These are phyloP conservation scores for Dinocampus coccinellae DNA, from an alignment of 2,888 invertebrate genomes.

Conservation along the genomic window DNA sequence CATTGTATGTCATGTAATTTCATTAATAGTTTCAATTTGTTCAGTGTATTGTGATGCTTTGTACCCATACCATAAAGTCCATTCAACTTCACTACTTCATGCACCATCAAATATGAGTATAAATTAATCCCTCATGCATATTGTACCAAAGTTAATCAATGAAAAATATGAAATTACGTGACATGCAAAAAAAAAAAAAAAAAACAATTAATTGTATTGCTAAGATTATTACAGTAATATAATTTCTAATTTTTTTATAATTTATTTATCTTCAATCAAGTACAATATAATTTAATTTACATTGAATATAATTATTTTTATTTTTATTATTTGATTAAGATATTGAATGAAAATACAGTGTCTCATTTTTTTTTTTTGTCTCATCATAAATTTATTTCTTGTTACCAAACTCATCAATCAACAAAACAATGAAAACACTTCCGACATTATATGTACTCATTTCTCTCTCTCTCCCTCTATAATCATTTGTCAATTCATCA, in stretches of 20 bases:
- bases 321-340: background rate
- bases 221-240: no score
- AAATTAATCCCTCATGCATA: background rate
- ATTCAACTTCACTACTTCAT: background rate
- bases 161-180: no score
- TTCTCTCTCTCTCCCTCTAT: background rate
- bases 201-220: no score
- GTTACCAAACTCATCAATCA: background rate
- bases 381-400: background rate
- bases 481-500: background rate
- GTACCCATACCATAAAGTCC: background rate
- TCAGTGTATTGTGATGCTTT: background rate
- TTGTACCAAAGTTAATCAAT: no score
- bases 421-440: background rate
- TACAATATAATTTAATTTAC: no score
- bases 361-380: background rate
- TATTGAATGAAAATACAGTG: background rate
- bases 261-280: no score
- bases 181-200: no score
- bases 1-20: background rate
- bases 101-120: background rate
- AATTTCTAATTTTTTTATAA: no score
- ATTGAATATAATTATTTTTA: no score
- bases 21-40: slow-evolving; percentile 10
- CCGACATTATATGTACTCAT: background rate